phyloP scores from a whole-genome alignment of 92 coral and sea anemone genomes.

The Bergia puertoricense region DNA sequence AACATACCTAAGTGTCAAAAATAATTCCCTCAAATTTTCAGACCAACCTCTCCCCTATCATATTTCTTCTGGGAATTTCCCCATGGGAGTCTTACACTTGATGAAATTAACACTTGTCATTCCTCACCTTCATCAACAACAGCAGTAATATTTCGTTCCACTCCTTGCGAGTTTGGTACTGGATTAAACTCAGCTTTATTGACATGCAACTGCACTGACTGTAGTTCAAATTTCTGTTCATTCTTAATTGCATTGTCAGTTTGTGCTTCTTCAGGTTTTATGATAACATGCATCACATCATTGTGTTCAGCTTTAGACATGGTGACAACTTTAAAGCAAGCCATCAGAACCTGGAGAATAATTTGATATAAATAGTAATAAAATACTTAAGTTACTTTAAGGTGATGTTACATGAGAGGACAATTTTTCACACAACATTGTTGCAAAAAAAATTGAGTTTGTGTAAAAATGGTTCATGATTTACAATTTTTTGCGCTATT shows the following conservation, averaged over 20 bases:
- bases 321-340: constrained; percentile 1
- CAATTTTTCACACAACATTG: too few species aligned
- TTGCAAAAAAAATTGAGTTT: too few species aligned
- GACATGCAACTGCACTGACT: background rate
- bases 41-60: background rate
- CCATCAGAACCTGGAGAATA: background rate
- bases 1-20: too few species aligned
- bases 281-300: constrained; percentile 23
- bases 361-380: too few species aligned
- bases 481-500: too few species aligned
- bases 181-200: constrained; percentile 18
- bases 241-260: background rate
- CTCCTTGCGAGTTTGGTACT: background rate
- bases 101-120: too few species aligned
- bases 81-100: background rate
- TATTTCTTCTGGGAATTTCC: background rate
- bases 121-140: constrained; percentile 11
- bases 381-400: too few species aligned
- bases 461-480: too few species aligned
- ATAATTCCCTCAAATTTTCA: too few species aligned
- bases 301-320: constrained; percentile 28
- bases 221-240: constrained; percentile 10
- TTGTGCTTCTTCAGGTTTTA: constrained; percentile 8
- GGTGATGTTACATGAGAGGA: too few species aligned
- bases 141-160: constrained; percentile 18